These are phyloP conservation scores for Rhynchonycteris naso DNA, from an alignment of 2,797 vertebrate genomes.

Conservation along the genomic window DNA sequence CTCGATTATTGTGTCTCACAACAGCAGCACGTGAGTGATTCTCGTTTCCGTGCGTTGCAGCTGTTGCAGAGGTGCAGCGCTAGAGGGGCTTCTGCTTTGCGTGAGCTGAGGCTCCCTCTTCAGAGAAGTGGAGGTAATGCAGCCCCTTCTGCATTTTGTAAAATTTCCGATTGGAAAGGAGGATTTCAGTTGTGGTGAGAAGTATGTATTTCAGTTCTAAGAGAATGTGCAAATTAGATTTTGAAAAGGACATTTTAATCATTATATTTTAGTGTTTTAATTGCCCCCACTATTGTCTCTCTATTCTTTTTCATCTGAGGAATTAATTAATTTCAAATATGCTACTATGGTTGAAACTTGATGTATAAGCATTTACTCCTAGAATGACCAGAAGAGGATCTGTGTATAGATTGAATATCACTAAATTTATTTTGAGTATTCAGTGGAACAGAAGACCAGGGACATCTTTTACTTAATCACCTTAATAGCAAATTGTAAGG, in stretches of 20 bases:
- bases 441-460: background rate
- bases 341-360: background rate
- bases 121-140: constrained; percentile 84
- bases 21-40: background rate
- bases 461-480: background rate
- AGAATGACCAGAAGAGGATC: background rate
- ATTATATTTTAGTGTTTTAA: background rate
- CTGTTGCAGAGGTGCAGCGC: constrained; percentile 27
- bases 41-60: background rate
- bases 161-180: background rate
- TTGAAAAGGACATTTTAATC: constrained; percentile 39
- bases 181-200: background rate
- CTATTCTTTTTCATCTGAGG: constrained; percentile 9
- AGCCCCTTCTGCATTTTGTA: background rate
- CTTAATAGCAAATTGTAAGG: background rate
- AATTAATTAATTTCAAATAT: constrained; percentile 26
- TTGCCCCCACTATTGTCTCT: background rate
- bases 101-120: constrained; percentile 85
- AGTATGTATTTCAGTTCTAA: background rate
- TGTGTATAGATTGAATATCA: background rate
- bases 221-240: background rate
- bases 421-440: constrained; percentile 17
- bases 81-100: constrained; percentile 67
- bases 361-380: background rate
- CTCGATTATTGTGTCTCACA: constrained; percentile 35